Percentiles rank a stretch among this genome's conserved stretches.
phyloP scores from a whole-genome alignment of 2,113 vertebrate species.

The Tragelaphus strepsiceros region DNA sequence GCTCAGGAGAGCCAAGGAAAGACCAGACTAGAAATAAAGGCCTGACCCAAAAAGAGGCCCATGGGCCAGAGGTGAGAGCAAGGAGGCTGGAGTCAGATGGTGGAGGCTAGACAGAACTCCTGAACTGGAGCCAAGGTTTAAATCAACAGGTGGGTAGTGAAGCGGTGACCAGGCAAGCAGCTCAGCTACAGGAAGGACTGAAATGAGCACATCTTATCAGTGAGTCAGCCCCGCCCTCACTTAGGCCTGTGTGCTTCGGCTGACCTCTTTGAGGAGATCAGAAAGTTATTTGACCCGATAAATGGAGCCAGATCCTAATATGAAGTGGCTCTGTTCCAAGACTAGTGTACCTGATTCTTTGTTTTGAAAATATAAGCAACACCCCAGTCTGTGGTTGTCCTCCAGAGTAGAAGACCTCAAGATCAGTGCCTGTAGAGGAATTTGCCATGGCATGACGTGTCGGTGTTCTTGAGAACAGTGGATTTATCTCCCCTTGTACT shows the following conservation, averaged over 20 bases:
- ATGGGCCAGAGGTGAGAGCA: not conserved
- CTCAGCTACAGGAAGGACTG: not conserved
- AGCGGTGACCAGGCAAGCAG: not conserved
- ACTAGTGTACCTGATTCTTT: not conserved
- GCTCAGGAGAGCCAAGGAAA: not conserved
- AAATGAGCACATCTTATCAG: not conserved
- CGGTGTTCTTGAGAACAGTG: constrained; percentile 51
- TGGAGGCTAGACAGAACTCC: not conserved
- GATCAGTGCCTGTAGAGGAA: constrained; percentile 38
- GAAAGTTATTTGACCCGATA: not conserved
- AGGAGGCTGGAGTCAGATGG: not conserved
- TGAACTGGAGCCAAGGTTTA: not conserved
- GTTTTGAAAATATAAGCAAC: not conserved
- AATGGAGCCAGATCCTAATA: not conserved
- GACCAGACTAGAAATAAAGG: not conserved
- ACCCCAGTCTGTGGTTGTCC: not conserved
- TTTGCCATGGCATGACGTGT: constrained; percentile 15
- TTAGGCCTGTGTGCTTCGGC: not conserved
- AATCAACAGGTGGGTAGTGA: not conserved
- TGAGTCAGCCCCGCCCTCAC: rapidly evolving
- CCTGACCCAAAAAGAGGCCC: not conserved
- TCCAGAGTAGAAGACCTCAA: not conserved
- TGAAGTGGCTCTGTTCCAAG: not conserved
- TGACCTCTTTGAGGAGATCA: not conserved
- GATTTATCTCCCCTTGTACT: not conserved